Conservation (phyloP, 2,888 invertebrate genomes). For the Neoaliturus tenellus region DNA sequence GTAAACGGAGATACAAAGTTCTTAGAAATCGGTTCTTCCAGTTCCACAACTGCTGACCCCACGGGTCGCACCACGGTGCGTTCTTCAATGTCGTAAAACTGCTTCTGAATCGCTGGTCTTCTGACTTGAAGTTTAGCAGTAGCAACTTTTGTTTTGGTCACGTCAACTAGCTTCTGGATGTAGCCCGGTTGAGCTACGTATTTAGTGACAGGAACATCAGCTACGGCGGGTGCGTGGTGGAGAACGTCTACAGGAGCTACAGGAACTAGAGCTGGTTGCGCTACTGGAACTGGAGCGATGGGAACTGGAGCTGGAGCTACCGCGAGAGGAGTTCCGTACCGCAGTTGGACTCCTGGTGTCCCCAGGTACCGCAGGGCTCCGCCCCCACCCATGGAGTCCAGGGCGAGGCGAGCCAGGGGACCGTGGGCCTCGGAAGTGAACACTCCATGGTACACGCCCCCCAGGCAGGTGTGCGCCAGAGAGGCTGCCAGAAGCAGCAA, state of each 20-base stretch:
- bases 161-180: conserved; percentile 76
- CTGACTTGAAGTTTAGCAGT: conserved; percentile 76
- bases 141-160: conserved; percentile 77
- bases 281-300: conserved; percentile 51
- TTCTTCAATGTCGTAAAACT: conserved; percentile 80
- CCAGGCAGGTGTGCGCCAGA: background rate
- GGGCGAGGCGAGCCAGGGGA: conserved; percentile 43
- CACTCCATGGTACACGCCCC: conserved; percentile 41
- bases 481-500: background rate
- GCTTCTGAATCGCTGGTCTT: conserved; percentile 78
- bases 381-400: conserved; percentile 7
- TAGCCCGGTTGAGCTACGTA: conserved; percentile 74
- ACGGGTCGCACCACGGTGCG: conserved; percentile 78
- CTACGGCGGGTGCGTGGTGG: conserved; percentile 71
- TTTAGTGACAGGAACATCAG: conserved; percentile 73
- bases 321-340: conserved; percentile 16
- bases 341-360: background rate
- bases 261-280: conserved; percentile 53
- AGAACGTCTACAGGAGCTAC: conserved; percentile 64
- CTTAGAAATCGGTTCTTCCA: conserved; percentile 77
- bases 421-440: conserved; percentile 57
- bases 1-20: conserved; percentile 74
- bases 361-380: background rate
- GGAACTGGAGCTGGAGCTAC: conserved; percentile 46
- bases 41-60: conserved; percentile 77